Conservation (phyloP, 2,888 invertebrate species). For the Isoperla grammatica region DNA sequence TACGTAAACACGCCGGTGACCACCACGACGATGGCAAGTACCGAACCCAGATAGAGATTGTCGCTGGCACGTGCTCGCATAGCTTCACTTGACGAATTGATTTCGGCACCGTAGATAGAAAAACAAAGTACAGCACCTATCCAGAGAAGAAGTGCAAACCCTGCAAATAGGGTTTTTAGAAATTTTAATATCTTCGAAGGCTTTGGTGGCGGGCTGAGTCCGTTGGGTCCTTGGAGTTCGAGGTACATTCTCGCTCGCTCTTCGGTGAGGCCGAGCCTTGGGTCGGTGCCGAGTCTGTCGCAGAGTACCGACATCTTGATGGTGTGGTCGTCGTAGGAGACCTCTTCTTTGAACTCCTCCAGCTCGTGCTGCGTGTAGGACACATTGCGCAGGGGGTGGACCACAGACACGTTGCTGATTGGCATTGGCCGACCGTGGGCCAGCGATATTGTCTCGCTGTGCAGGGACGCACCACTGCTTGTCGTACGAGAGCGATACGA, state of each 20-base stretch:
- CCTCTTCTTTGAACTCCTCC: neutral
- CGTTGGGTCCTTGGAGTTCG: slow-evolving; percentile 50
- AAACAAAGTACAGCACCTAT: neutral
- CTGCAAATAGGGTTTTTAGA: neutral
- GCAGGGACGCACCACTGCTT: too few species aligned
- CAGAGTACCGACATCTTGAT: neutral
- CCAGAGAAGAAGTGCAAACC: too few species aligned
- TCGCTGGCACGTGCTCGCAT: slow-evolving; percentile 20
- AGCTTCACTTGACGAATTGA: neutral
- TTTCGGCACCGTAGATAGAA: slow-evolving; percentile 45
- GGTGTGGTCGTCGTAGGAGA: slow-evolving; percentile 4
- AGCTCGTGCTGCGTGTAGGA: neutral
- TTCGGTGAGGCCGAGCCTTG: slow-evolving; percentile 50
- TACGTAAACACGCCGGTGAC: slow-evolving; percentile 53
- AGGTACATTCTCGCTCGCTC: slow-evolving; percentile 44
- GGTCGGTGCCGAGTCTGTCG: slow-evolving; percentile 40
- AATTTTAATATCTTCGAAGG: slow-evolving; percentile 51
- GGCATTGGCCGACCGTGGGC: too few species aligned
- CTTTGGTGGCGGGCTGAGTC: slow-evolving; percentile 54
- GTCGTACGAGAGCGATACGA: too few species aligned
- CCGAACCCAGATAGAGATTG: slow-evolving; percentile 56
- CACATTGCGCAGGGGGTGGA: neutral
- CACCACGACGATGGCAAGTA: slow-evolving; percentile 59
- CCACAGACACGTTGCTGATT: neutral
- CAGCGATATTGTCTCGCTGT: too few species aligned